These are phyloP conservation scores for Coryphaenoides rupestris DNA, from an alignment of 2,113 vertebrate genomes.

Conservation along the genomic window DNA sequence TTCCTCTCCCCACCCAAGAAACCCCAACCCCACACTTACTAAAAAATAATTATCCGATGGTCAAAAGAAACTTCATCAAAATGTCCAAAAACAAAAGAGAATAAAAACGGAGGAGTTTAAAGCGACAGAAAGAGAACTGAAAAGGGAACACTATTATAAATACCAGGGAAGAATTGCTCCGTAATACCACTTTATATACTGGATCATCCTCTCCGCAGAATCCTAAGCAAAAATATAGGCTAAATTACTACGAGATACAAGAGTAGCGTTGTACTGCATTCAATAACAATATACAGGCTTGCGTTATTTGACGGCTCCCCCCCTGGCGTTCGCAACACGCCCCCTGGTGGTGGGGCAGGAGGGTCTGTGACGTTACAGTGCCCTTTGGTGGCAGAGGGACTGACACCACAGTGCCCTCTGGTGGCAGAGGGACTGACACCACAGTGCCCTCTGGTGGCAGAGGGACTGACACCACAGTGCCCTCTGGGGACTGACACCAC, in stretches of 20 bases:
- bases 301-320: conserved; percentile 26
- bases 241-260: conserved; percentile 76
- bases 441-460: too few relatives aligned
- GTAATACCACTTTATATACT: conserved; percentile 74
- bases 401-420: too few relatives aligned
- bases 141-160: conserved; percentile 58
- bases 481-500: too few relatives aligned
- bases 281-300: conserved; percentile 73
- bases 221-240: conserved; percentile 71
- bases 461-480: too few relatives aligned
- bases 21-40: conserved; percentile 20
- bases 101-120: conserved; percentile 38
- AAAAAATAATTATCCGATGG: conserved; percentile 55
- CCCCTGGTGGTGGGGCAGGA: too few relatives aligned
- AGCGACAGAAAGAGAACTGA: conserved; percentile 30
- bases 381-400: too few relatives aligned
- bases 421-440: too few relatives aligned
- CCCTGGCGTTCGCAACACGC: conserved; percentile 59
- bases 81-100: conserved; percentile 51
- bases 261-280: conserved; percentile 76
- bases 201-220: conserved; percentile 66
- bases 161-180: conserved; percentile 70
- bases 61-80: conserved; percentile 64
- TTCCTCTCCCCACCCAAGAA: conserved; percentile 25
- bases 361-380: background rate